Percentiles rank a stretch among this genome's conserved stretches.
phyloP scores from a whole-genome alignment of 2,797 vertebrate species.

The Manis pentadactyla region DNA sequence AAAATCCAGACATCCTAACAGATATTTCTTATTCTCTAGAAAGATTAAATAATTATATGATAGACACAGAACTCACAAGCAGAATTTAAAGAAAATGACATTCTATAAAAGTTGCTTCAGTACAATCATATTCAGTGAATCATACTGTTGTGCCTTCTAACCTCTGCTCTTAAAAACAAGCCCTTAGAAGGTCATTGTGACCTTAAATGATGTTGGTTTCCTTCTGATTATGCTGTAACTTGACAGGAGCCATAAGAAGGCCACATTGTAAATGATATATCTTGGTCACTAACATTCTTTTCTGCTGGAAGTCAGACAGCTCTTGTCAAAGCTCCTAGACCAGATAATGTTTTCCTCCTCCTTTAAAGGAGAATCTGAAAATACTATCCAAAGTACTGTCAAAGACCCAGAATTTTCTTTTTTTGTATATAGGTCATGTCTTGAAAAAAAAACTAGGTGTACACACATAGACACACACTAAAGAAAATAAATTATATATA shows the following conservation, averaged over 20 bases:
- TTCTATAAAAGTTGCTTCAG: not conserved
- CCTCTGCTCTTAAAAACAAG: slow-evolving; percentile 63
- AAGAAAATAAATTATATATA: too few species aligned
- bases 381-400: not conserved
- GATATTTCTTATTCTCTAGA: not conserved
- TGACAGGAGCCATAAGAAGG: slow-evolving; percentile 60
- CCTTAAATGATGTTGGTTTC: slow-evolving; percentile 59
- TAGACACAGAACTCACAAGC: slow-evolving; percentile 23
- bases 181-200: slow-evolving; percentile 51
- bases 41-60: not conserved
- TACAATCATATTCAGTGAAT: slow-evolving; percentile 30
- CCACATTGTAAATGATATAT: slow-evolving; percentile 23
- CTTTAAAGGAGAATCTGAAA: not conserved
- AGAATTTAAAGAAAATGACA: slow-evolving; percentile 38
- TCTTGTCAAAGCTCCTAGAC: slow-evolving; percentile 25
- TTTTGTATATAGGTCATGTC: not conserved
- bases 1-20: not conserved
- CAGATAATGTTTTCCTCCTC: not conserved
- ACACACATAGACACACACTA: accelerated
- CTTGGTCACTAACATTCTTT: slow-evolving; percentile 33
- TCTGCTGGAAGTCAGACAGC: not conserved
- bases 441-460: not conserved
- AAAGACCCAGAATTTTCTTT: not conserved
- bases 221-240: slow-evolving; percentile 25
- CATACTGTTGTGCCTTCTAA: not conserved